Percentiles rank a stretch among this genome's conserved stretches.
phyloP scores from a whole-genome alignment of 2,888 invertebrate genomes.

The Adelphocoris suturalis region DNA sequence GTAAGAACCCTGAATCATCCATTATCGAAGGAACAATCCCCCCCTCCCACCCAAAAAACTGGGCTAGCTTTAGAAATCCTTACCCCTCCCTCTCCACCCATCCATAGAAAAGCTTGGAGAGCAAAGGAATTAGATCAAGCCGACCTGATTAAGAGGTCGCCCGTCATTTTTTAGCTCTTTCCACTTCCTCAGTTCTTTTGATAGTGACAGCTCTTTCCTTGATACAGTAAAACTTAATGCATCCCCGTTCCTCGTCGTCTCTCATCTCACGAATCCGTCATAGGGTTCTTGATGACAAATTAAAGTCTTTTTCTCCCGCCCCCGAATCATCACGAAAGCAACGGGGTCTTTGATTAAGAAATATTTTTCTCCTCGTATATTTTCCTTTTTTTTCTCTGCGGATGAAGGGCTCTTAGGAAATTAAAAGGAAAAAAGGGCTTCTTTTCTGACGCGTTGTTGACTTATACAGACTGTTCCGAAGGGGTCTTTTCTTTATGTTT shows the following conservation, averaged over 20 bases:
- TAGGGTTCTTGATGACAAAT: slow-evolving; percentile 19
- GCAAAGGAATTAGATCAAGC: not conserved
- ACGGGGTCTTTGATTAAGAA: slow-evolving; percentile 13
- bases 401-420: slow-evolving; percentile 55
- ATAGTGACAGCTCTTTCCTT: slow-evolving; percentile 42
- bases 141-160: slow-evolving; percentile 33
- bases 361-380: slow-evolving; percentile 23
- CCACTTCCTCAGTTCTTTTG: slow-evolving; percentile 27
- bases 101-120: not conserved
- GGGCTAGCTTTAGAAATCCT: not conserved
- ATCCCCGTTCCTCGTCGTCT: not conserved
- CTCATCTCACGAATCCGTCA: slow-evolving; percentile 22
- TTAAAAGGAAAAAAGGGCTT: slow-evolving; percentile 39
- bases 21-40: too few species aligned
- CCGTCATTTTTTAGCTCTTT: slow-evolving; percentile 14
- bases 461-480: slow-evolving; percentile 45
- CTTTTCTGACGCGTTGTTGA: slow-evolving; percentile 53
- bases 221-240: slow-evolving; percentile 42
- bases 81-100: not conserved
- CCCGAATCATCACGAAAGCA: slow-evolving; percentile 27
- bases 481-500: not conserved
- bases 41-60: not conserved
- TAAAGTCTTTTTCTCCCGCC: slow-evolving; percentile 1
- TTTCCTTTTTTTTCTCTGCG: slow-evolving; percentile 52
- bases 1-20: too few species aligned